Evolutionary conservation across 2,888 invertebrate species (phyloP).

Genomic region (Encarsia formosa): DNA sequence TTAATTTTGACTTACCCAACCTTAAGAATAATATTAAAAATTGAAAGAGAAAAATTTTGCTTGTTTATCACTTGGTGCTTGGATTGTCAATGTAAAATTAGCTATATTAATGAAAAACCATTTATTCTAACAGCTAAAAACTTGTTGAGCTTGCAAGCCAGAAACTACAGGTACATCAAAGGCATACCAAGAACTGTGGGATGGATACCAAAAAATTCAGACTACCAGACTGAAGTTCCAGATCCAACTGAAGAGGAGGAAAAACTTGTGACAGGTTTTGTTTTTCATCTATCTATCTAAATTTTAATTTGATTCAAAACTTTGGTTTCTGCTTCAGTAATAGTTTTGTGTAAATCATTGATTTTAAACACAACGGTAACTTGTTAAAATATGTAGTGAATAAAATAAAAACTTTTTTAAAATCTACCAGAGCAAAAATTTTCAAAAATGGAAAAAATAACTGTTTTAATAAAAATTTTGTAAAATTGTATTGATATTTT

Average conservation of each 20-base stretch:
- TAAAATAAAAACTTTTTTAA: too few species aligned
- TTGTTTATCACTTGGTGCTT: not conserved
- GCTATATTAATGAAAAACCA: not conserved
- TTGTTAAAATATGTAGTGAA: too few species aligned
- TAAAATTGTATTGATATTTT: not conserved
- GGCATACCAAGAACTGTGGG: slow-evolving; percentile 29
- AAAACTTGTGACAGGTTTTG: slow-evolving; percentile 35
- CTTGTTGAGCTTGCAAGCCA: slow-evolving; percentile 4
- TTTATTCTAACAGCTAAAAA: slow-evolving; percentile 1
- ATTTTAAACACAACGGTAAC: too few species aligned
- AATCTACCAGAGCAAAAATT: too few species aligned
- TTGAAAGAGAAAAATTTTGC: too few species aligned
- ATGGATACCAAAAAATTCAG: slow-evolving; percentile 35
- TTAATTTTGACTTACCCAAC: too few species aligned
- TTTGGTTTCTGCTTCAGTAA: too few species aligned
- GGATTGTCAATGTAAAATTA: not conserved
- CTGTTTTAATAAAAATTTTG: not conserved
- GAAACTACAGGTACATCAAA: slow-evolving; percentile 17
- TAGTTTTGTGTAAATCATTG: too few species aligned
- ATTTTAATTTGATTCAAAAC: too few species aligned
- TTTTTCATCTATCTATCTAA: too few species aligned
- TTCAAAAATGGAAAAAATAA: too few species aligned
- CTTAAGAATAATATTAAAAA: too few species aligned
- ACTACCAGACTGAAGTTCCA: slow-evolving; percentile 33
- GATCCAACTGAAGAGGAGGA: slow-evolving; percentile 37